Conservation (phyloP, 2,888 invertebrate species). For the Pelosia muscerda region DNA sequence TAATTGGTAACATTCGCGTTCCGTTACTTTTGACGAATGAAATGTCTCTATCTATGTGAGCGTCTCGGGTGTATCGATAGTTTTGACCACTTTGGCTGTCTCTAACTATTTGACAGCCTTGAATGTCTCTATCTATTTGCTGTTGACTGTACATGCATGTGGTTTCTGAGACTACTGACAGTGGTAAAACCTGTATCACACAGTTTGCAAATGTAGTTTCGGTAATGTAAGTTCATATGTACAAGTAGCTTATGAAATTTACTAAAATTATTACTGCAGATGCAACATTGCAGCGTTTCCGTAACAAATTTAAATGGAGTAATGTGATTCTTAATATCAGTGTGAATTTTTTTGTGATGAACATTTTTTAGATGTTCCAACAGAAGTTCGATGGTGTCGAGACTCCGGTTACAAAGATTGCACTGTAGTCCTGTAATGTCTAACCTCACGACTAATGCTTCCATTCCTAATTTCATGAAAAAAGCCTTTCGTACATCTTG, state of each 20-base stretch:
- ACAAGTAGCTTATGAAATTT: conserved; percentile 53
- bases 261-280: conserved; percentile 32
- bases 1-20: no score
- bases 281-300: conserved; percentile 35
- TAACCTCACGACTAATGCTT: conserved; percentile 5
- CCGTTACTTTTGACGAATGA: no score
- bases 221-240: conserved; percentile 68
- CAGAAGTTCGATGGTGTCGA: conserved; percentile 32
- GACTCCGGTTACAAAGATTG: conserved; percentile 30
- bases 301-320: conserved; percentile 47
- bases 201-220: conserved; percentile 62
- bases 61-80: no score
- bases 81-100: no score
- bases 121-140: no score
- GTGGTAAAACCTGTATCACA: conserved; percentile 58
- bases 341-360: conserved; percentile 40
- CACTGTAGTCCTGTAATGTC: conserved; percentile 29
- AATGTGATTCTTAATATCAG: conserved; percentile 53
- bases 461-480: not conserved
- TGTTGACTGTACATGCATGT: no score
- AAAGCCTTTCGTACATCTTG: conserved; percentile 34
- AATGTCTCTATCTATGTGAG: no score
- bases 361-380: conserved; percentile 34
- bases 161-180: not conserved
- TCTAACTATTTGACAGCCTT: no score